phyloP scores from a whole-genome alignment of 2,797 vertebrate species.

The Schizothorax lantsangensis region DNA sequence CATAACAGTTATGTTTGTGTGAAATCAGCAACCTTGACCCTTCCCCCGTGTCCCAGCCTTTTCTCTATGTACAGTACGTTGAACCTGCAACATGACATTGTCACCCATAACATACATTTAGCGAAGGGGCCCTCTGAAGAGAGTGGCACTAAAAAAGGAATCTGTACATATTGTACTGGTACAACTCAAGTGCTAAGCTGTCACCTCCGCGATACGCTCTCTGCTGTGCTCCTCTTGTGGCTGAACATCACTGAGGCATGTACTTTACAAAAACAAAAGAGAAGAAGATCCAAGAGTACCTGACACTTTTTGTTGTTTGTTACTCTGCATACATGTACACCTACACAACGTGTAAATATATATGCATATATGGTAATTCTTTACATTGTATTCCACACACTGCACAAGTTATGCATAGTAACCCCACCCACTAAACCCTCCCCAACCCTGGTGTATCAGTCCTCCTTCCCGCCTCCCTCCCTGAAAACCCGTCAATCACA shows the following conservation, averaged over 20 bases:
- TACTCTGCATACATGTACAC: conserved; percentile 77
- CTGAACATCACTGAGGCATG: conserved; percentile 93
- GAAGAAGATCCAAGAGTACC: conserved; percentile 82
- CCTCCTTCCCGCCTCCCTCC: conserved; percentile 51
- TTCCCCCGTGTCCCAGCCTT: conserved; percentile 71
- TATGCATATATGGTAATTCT: conserved; percentile 81
- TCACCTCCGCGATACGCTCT: conserved; percentile 75
- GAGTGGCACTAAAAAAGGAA: conserved; percentile 93
- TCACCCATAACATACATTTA: conserved; percentile 99
- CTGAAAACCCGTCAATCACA: conserved; percentile 77
- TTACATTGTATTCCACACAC: conserved; percentile 84
- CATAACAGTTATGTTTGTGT: conserved; percentile 97
- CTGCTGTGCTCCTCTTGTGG: conserved; percentile 66
- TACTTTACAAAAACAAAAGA: conserved; percentile 83
- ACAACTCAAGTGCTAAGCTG: conserved; percentile 95
- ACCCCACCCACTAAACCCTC: conserved; percentile 77
- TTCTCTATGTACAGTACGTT: conserved; percentile 99
- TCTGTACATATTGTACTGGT: conserved; percentile 94
- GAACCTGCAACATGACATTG: conserved; percentile 99
- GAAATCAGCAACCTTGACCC: conserved; percentile 84
- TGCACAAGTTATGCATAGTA: conserved; percentile 97
- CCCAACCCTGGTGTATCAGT: conserved; percentile 61
- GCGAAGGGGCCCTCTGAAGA: conserved; percentile 98
- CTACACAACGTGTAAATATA: conserved; percentile 76
- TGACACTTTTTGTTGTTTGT: conserved; percentile 79